Evolutionary conservation across 2,113 vertebrate species (phyloP), one percentile per base, ranked within the genome.

Genomic region (Oceanodroma tethys): DNA sequence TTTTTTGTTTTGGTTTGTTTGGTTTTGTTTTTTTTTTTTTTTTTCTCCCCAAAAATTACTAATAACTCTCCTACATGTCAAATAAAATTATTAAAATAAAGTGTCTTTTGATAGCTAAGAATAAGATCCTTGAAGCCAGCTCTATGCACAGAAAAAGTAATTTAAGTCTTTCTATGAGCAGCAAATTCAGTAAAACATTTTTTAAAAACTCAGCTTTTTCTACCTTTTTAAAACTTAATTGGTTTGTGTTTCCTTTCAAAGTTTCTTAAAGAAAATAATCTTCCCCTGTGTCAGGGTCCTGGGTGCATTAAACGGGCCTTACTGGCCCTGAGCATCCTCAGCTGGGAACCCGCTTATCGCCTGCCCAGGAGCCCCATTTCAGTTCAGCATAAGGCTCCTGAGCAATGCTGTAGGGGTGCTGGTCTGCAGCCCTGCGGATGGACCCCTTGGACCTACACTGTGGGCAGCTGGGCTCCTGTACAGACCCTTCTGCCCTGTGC

Each of bases 331-430:
- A 34, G 18, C 26, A 43, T 20, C 14, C 20, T 59, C 5, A 13
- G 0, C 19, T 13, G 40, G 18, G 15, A 63, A 20, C 5, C 2
- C 13, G 5, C 5, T 50, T 42, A n/a, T 5, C 7, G 10, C 9
- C 7, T 43, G 27, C 15, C 45, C 15, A 38, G 45, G 38, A 81
- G 43, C 27, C 14, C 8, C 36, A 5, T 59, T 59, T 59, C 32
- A 73, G 36, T 13, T 48, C 25, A 42, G 14, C 26, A 73, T 21
- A 66, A 50, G 27, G 32, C 36, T 81, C 20, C 26, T 43, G 52
- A 73, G 21, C 21, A 48, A 9, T 48, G 29, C 23, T 81, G 42
- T 42, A 43, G 38, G 38, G 43, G 14, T 15, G 25, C 14, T 74
- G 11, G 11, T 36, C 50, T 81, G 21, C 42, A 58, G 21, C 34